Conservation (phyloP, 2,797 vertebrate genomes). For the Alfaro cultratus region DNA sequence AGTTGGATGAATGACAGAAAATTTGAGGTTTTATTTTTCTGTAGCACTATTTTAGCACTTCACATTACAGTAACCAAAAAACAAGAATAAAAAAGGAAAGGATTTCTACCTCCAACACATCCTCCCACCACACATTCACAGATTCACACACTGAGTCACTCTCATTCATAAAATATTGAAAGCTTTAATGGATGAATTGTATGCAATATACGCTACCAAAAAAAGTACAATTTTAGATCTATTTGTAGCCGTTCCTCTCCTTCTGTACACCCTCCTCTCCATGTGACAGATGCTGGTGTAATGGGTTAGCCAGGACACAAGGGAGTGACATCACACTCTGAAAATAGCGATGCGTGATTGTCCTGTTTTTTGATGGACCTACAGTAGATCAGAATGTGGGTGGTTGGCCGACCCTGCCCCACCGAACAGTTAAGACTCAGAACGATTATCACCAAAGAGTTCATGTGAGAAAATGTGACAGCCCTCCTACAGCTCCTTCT, state of each 20-base stretch:
- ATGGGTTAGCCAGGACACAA: conserved; percentile 67
- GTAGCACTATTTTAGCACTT: not conserved
- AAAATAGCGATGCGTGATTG: conserved; percentile 72
- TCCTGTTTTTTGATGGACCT: conserved; percentile 64
- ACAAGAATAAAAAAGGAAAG: not conserved
- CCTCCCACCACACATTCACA: conserved; percentile 37
- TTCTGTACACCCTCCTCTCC: conserved; percentile 48
- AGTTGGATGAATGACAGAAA: conserved; percentile 2
- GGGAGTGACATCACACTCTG: conserved; percentile 72
- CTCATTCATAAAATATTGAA: conserved; percentile 70
- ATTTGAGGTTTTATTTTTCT: not conserved
- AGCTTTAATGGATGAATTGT: conserved; percentile 42
- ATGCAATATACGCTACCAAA: conserved; percentile 24
- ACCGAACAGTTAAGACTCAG: conserved; percentile 4
- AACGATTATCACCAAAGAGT: conserved; percentile 33
- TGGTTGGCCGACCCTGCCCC: conserved; percentile 23
- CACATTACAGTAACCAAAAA: conserved; percentile 15
- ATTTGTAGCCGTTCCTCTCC: conserved; percentile 34
- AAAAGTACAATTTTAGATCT: conserved; percentile 30
- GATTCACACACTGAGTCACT: conserved; percentile 53
- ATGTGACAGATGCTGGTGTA: conserved; percentile 70
- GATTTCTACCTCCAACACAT: conserved; percentile 17
- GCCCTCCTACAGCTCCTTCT: not conserved
- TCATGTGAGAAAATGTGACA: conserved; percentile 23
- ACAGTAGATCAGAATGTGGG: conserved; percentile 40